Evolutionary conservation across 2,797 vertebrate species (phyloP), one percentile per base, ranked within the genome.

Genomic region (Syngnathus acus): DNA sequence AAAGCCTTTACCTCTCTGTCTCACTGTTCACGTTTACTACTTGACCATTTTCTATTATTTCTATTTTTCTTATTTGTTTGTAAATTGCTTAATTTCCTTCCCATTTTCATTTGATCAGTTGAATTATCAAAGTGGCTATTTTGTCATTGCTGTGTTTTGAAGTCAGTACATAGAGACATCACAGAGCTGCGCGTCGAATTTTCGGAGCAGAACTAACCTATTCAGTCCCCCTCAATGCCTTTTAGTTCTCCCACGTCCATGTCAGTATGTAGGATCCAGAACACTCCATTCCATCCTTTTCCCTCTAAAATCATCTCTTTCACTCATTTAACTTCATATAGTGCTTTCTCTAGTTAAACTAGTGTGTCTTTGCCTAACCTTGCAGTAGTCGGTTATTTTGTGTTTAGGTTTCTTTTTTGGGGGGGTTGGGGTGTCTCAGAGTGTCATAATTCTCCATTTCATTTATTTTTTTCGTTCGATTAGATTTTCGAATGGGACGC

Each of bases 191-290:
- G 47, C 21, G 63, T 68, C 43, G 55, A 73, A 57, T 38, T 67
- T 66, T 40, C 5, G 1, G 47, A 63, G 1, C 66, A 75, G 70
- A 64, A 47, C 13, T 23, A 32, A 48, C 38, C n/a, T 1, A 11
- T 53, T 50, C 63, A 76, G 55, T 70, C 40, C 54, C 64, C 32
- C 32, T 59, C 66, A 74, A 45, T 23, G 21, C 71, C 65, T 45
- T 37, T 38, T 38, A 40, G 38, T 66, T 45, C 59, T 58, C 67
- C 68, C 32, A 26, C 68, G 40, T 76, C 68, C 54, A 55, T 74
- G 65, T 74, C 78, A 77, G 74, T 78, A 72, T 78, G 85, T 89
- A 88, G 87, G 84, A 87, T 90, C 89, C 87, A 90, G 87, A 89
- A 86, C 84, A 87, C 79, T 64, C 70, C 63, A 54, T 65, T 65